Conservation (phyloP, 2,113 vertebrate species). For the Malurus alboscapulatus region DNA sequence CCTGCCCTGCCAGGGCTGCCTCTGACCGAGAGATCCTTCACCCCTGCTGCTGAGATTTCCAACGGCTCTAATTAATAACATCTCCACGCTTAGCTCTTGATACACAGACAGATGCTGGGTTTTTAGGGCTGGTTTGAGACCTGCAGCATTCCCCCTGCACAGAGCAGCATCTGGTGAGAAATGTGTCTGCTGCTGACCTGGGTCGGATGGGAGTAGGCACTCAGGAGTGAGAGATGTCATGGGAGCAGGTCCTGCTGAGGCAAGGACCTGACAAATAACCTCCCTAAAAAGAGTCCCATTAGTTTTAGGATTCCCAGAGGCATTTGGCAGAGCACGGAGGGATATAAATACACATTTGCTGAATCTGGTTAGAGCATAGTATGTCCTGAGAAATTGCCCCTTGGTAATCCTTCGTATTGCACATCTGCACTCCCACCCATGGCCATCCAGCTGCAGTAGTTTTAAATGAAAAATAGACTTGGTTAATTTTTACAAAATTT, state of each 20-base stretch:
- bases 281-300: neutral
- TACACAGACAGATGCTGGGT: neutral
- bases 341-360: neutral
- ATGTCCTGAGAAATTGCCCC: neutral
- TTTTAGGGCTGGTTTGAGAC: conserved; percentile 19
- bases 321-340: neutral
- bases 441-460: conserved; percentile 14
- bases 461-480: neutral
- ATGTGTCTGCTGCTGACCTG: neutral
- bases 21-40: neutral
- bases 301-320: neutral
- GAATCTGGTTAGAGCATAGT: neutral
- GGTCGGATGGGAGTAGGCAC: fast-evolving
- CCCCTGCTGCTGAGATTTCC: neutral
- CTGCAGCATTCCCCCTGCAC: neutral
- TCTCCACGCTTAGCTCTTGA: neutral
- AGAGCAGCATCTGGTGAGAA: neutral
- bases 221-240: fast-evolving
- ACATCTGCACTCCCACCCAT: neutral
- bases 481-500: neutral
- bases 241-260: neutral
- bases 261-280: neutral
- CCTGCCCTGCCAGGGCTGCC: neutral
- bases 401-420: neutral
- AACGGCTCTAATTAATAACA: conserved; percentile 2